Percentiles rank a stretch among this genome's conserved stretches.
These are phyloP conservation scores for Drepana arcuata DNA, from an alignment of 1,140 invertebrate genomes.

Conservation along the genomic window DNA sequence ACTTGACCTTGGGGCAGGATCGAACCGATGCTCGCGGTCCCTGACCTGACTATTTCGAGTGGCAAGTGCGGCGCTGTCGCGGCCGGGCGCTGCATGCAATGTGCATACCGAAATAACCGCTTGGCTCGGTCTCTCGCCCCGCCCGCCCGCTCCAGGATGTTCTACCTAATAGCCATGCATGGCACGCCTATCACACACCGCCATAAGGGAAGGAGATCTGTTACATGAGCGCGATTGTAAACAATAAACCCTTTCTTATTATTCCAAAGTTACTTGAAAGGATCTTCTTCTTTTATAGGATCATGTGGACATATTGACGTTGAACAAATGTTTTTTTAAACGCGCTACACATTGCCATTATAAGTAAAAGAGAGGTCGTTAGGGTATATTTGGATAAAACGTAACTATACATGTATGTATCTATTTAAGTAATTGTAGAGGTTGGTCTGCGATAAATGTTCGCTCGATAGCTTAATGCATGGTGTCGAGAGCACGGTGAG, in stretches of 20 bases:
- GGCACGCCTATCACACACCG: slow-evolving; percentile 31
- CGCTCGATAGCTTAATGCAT: slow-evolving; percentile 48
- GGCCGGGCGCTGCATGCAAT: slow-evolving; percentile 56
- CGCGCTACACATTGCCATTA: no score
- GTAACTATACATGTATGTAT: no score
- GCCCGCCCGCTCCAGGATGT: slow-evolving; percentile 24
- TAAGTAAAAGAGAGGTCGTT: no score
- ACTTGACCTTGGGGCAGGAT: slow-evolving; percentile 69
- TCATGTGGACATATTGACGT: no score
- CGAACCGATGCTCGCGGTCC: slow-evolving; percentile 59
- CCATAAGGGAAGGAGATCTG: slow-evolving; percentile 24
- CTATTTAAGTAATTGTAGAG: no score
- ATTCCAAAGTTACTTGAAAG: slow-evolving; percentile 2
- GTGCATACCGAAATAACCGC: slow-evolving; percentile 70
- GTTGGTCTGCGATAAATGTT: slow-evolving; percentile 40
- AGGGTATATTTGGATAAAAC: no score
- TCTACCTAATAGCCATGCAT: slow-evolving; percentile 32
- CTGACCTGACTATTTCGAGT: slow-evolving; percentile 71
- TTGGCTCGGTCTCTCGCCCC: slow-evolving; percentile 33
- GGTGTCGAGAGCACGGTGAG: slow-evolving; percentile 46
- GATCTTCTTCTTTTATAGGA: no score
- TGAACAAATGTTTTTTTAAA: no score
- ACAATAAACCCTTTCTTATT: slow-evolving; percentile 31
- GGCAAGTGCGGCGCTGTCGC: slow-evolving; percentile 51
- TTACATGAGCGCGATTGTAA: slow-evolving; percentile 18